phyloP scores from a whole-genome alignment of 2,113 vertebrate genomes.

The Thomomys bottae region DNA sequence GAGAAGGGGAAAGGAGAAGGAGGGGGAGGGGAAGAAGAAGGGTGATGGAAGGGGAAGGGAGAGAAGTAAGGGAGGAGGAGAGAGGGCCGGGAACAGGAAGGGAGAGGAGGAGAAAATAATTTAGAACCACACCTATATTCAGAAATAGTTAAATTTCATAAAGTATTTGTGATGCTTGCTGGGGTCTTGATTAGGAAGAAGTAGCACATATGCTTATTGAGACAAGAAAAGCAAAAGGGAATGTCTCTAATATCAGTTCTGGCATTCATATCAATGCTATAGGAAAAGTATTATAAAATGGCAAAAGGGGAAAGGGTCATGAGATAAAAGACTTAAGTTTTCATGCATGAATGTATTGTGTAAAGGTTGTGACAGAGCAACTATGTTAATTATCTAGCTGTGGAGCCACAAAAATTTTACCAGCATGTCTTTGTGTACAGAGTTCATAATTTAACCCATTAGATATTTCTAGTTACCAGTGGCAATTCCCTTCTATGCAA shows the following conservation, averaged over 20 bases:
- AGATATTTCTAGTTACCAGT: not conserved
- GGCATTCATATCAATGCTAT: not conserved
- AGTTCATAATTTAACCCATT: not conserved
- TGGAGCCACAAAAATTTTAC: not conserved
- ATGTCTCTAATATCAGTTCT: not conserved
- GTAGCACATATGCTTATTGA: not conserved
- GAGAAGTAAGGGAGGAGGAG: too few relatives aligned
- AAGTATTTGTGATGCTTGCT: not conserved
- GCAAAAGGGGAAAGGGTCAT: not conserved
- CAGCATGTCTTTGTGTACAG: not conserved
- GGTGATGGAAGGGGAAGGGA: too few relatives aligned
- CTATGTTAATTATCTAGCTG: not conserved
- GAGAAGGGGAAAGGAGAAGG: too few relatives aligned
- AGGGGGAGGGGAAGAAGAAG: too few relatives aligned
- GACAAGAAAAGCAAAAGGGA: not conserved
- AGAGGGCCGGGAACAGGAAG: too few relatives aligned
- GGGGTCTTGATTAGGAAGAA: not conserved
- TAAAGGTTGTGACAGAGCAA: not conserved
- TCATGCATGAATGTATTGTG: not conserved
- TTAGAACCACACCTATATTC: not conserved
- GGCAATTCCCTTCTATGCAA: not conserved
- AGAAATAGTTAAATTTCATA: not conserved
- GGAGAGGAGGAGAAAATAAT: not conserved
- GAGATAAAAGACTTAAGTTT: not conserved
- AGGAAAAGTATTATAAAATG: not conserved